Conservation (phyloP, 2,888 invertebrate genomes). For the Agrochola litura region DNA sequence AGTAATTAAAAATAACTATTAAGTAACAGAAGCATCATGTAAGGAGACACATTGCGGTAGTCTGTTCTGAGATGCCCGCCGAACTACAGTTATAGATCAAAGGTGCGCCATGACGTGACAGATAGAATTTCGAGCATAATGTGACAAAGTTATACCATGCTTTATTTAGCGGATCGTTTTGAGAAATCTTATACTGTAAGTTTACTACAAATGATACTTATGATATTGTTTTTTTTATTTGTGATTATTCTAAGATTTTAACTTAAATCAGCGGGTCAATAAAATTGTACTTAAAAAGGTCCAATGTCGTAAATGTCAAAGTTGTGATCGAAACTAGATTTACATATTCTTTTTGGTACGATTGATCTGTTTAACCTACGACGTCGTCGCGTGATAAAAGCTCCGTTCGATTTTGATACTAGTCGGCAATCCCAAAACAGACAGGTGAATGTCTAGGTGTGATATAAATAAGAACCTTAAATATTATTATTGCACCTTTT, state of each 20-base stretch:
- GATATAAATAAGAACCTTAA: background rate
- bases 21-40: background rate
- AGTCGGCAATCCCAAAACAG: slow-evolving; percentile 13
- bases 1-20: no score
- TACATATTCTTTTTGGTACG: background rate
- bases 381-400: slow-evolving; percentile 9
- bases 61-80: background rate
- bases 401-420: slow-evolving; percentile 6
- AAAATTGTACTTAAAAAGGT: background rate
- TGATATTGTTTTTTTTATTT: no score
- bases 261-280: background rate
- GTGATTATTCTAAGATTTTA: background rate
- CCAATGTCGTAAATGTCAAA: background rate
- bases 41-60: background rate
- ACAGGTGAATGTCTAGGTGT: background rate
- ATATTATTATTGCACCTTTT: background rate
- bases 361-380: background rate
- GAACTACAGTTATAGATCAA: slow-evolving; percentile 24
- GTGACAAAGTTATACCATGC: slow-evolving; percentile 1
- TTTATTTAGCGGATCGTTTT: background rate
- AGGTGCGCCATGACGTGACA: background rate
- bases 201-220: no score
- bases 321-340: background rate
- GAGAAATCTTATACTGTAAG: background rate
- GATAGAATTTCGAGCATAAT: slow-evolving; percentile 7